Evolutionary conservation across 2,888 invertebrate genomes (phyloP), one percentile per base, ranked within the genome.

Genomic region (Cryptocephalus primarius): DNA sequence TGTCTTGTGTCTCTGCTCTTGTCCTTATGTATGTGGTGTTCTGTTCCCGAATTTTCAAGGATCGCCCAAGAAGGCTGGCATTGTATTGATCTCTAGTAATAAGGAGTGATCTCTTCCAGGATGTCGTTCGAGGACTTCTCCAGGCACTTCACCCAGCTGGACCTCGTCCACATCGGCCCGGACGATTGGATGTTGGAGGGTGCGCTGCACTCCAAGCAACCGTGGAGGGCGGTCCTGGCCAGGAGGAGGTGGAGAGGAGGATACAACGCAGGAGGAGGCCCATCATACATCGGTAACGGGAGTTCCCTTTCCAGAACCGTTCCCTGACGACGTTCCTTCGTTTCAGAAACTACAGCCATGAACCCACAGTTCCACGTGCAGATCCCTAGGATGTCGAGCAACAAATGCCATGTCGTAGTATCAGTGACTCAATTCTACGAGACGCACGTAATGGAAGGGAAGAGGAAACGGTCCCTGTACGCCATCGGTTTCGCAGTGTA

Each of bases 121-220:
- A 82, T 86, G 80, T 77, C 80, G 11, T 79, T 84, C 64, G 76
- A 75, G 43, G 84, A 85, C 62, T 83, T 85, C 67, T 75, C 79
- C 43, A 67, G 73, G 11, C 75, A 78, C 62, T 85, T 84, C 70
- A 76, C 77, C 2, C 78, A 80, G 59, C 70, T 83, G 55, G 82
- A 83, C 67, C 73, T 86, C 59, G 83, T 85, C 54, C 85, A 85
- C 65, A 77, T 85, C 53, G 85, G 83, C 9, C 86, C 85, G 10
- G 86, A 86, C 64, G 83, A 83, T 66, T 83, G 84, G 83, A 75
- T 81, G 77, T 67, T 74, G 56, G 83, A 83, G 66, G 75, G 78
- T 12, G 79, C 80, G 33, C 72, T 83, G 55, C 82, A 79, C 63
- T 76, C 77, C 42, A 78, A 78, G 60, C 79, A 80, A 62, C 83